These are phyloP conservation scores for Menidia menidia DNA, from an alignment of 2,797 vertebrate species.

Conservation along the genomic window DNA sequence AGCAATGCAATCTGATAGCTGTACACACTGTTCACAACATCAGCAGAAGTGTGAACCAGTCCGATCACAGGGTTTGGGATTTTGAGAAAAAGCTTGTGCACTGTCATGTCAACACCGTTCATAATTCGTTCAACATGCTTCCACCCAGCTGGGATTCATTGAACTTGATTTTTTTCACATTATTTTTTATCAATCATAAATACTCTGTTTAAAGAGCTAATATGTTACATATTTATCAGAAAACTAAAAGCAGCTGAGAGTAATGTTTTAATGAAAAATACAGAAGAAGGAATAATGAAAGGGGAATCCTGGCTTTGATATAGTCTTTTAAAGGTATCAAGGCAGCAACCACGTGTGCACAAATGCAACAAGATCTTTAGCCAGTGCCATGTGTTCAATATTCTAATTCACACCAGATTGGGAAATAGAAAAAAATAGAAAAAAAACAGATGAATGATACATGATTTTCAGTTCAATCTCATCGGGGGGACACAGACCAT, in stretches of 20 bases:
- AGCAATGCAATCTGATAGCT: background rate
- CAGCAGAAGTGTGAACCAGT: constrained; percentile 1
- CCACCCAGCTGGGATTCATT: background rate
- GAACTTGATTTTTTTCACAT: background rate
- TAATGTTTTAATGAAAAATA: constrained; percentile 1
- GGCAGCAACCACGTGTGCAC: constrained; percentile 52
- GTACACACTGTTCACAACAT: background rate
- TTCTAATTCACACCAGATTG: constrained; percentile 30
- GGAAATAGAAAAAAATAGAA: constrained; percentile 25
- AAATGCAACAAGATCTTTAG: constrained; percentile 19
- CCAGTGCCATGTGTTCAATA: constrained; percentile 34
- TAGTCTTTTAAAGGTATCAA: constrained; percentile 70
- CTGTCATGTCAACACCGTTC: background rate
- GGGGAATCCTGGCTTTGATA: constrained; percentile 24
- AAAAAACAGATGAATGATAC: constrained; percentile 23
- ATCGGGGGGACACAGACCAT: background rate
- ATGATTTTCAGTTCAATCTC: background rate
- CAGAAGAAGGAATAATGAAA: background rate
- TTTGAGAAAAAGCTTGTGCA: background rate
- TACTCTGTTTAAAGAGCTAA: no score
- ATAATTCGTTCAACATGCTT: background rate
- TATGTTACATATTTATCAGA: no score
- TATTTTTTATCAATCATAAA: background rate
- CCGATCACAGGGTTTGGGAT: constrained; percentile 12
- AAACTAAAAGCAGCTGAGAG: background rate